Conservation (phyloP, 2,888 invertebrate species). For the Sphaerophoria rueppellii region DNA sequence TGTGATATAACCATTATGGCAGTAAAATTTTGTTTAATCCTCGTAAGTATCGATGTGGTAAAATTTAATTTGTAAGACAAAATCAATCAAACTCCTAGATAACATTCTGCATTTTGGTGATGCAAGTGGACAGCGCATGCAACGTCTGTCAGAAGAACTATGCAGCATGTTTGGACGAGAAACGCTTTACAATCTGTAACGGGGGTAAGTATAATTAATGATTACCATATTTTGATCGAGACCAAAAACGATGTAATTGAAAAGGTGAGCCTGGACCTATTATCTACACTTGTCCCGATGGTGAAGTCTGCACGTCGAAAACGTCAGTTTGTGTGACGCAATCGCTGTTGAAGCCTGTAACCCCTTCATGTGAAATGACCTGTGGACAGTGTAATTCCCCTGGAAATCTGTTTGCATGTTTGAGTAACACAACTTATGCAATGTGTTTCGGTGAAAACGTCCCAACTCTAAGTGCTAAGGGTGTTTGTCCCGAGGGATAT, state of each 20-base stretch:
- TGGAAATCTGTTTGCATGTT: constrained; percentile 69
- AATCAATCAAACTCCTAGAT: constrained; percentile 13
- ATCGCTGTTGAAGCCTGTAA: constrained; percentile 43
- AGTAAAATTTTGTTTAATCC: too few species aligned
- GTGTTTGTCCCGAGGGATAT: constrained; percentile 68
- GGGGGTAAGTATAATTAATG: constrained; percentile 34
- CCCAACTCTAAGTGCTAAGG: constrained; percentile 41
- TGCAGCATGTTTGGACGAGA: constrained; percentile 73
- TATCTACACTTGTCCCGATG: constrained; percentile 65
- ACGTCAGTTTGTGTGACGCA: constrained; percentile 60
- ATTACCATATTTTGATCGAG: neutral
- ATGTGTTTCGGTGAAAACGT: constrained; percentile 72
- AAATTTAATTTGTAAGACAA: too few species aligned
- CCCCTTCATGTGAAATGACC: constrained; percentile 64
- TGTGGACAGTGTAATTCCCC: constrained; percentile 69
- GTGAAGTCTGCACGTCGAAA: constrained; percentile 70
- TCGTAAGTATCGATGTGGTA: too few species aligned
- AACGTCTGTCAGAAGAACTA: constrained; percentile 72
- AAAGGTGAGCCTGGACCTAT: constrained; percentile 36
- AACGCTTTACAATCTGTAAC: constrained; percentile 69
- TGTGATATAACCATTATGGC: too few species aligned
- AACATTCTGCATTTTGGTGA: neutral
- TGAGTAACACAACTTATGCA: constrained; percentile 71
- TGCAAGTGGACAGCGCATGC: constrained; percentile 46
- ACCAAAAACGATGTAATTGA: neutral